A percentile compares a stretch with the other conserved stretches of the same genome.
These are phyloP conservation scores for Megaceryle maxima DNA, from an alignment of 2,113 vertebrate species.

Conservation along the genomic window DNA sequence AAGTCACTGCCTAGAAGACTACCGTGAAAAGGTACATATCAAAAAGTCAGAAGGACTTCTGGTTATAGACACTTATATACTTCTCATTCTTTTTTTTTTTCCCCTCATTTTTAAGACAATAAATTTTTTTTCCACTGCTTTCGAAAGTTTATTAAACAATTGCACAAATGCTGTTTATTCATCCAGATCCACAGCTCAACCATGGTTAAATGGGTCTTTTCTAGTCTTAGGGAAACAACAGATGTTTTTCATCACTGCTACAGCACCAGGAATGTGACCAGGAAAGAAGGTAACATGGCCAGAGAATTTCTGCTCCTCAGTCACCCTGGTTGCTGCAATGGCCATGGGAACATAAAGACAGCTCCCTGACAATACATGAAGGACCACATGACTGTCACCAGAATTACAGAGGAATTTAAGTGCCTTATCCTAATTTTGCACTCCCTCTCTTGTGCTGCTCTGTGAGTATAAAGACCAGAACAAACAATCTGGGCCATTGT, in stretches of 20 bases:
- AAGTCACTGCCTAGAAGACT: neutral
- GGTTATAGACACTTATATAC: neutral
- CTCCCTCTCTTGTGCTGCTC: neutral
- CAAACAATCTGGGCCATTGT: neutral
- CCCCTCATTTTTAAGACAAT: neutral
- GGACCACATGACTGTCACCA: neutral
- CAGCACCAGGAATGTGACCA: neutral
- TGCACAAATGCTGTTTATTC: neutral
- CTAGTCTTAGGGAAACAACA: constrained; percentile 22
- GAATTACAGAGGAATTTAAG: neutral
- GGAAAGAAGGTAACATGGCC: neutral
- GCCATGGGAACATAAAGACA: neutral
- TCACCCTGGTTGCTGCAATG: neutral
- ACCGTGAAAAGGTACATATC: neutral
- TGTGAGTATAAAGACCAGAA: neutral
- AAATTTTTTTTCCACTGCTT: neutral
- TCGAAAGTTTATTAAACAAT: constrained; percentile 26
- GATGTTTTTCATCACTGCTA: constrained; percentile 24
- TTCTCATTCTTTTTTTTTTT: neutral
- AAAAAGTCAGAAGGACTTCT: neutral
- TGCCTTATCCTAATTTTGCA: neutral
- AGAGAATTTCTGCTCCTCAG: neutral
- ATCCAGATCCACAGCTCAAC: neutral
- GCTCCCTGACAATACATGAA: neutral
- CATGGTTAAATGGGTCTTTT: neutral